Evolutionary conservation across 1,140 invertebrate species (phyloP).

Genomic region (Eumaeus atala): DNA sequence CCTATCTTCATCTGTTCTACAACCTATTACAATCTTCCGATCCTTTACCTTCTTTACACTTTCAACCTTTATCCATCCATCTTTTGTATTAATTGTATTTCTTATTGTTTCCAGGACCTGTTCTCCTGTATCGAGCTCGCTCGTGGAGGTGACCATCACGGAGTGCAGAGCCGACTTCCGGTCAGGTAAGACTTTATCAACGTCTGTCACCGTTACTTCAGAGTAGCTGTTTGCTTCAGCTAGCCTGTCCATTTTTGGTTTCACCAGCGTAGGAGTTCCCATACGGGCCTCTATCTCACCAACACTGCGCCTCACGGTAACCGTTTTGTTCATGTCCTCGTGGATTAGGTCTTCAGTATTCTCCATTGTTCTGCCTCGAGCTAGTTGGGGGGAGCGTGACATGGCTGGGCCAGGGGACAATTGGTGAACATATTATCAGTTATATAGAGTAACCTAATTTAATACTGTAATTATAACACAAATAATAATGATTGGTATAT

Average conservation of each 20-base stretch:
- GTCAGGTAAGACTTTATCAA: no score
- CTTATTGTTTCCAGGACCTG: conserved; percentile 1
- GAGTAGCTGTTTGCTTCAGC: neutral
- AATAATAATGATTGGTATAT: no score
- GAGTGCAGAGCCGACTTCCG: neutral
- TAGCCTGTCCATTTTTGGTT: neutral
- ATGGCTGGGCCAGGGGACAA: no score
- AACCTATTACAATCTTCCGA: neutral
- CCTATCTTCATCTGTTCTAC: neutral
- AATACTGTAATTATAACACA: no score
- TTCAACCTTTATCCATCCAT: conserved; percentile 2
- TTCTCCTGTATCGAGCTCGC: neutral
- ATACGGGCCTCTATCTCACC: neutral
- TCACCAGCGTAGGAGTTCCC: neutral
- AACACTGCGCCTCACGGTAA: neutral
- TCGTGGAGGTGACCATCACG: conserved; percentile 1
- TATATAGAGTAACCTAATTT: no score
- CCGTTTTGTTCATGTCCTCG: neutral
- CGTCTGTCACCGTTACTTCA: neutral
- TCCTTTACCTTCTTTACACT: neutral
- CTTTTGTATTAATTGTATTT: neutral
- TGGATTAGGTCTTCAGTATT: no score
- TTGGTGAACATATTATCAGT: no score
- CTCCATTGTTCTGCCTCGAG: no score
- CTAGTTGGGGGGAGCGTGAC: no score